These are phyloP conservation scores for Miltochrista miniata DNA, from an alignment of 2,888 invertebrate genomes.

Conservation along the genomic window DNA sequence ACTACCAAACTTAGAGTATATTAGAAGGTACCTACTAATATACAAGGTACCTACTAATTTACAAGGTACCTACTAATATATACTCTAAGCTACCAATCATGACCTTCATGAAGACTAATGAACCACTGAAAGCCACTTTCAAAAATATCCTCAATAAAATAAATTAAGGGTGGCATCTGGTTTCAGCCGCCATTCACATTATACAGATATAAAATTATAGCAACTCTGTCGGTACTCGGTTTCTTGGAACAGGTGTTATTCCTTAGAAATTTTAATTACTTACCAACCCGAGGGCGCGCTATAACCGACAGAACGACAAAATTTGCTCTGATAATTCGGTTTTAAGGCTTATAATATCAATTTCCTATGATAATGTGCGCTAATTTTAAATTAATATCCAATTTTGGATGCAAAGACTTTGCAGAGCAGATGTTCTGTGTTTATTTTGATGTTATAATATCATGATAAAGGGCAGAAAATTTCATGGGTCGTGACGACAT, in stretches of 20 bases:
- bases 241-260: constrained; percentile 28
- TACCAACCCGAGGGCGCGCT: constrained; percentile 30
- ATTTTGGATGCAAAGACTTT: neutral
- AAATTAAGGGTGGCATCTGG: constrained; percentile 52
- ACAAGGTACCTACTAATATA: no score
- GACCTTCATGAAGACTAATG: neutral
- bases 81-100: no score
- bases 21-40: no score
- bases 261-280: constrained; percentile 43
- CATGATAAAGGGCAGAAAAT: neutral
- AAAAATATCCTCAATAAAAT: constrained; percentile 41
- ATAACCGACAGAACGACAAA: constrained; percentile 21
- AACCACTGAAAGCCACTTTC: constrained; percentile 13
- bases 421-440: neutral
- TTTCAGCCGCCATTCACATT: constrained; percentile 25
- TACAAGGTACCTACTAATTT: no score
- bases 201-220: constrained; percentile 28
- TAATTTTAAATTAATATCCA: constrained; percentile 10
- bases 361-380: constrained; percentile 16
- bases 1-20: no score
- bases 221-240: constrained; percentile 26
- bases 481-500: neutral
- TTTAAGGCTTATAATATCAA: constrained; percentile 25
- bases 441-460: neutral
- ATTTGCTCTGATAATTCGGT: constrained; percentile 27